phyloP scores from a whole-genome alignment of 2,113 vertebrate species.

The Camelus dromedarius region DNA sequence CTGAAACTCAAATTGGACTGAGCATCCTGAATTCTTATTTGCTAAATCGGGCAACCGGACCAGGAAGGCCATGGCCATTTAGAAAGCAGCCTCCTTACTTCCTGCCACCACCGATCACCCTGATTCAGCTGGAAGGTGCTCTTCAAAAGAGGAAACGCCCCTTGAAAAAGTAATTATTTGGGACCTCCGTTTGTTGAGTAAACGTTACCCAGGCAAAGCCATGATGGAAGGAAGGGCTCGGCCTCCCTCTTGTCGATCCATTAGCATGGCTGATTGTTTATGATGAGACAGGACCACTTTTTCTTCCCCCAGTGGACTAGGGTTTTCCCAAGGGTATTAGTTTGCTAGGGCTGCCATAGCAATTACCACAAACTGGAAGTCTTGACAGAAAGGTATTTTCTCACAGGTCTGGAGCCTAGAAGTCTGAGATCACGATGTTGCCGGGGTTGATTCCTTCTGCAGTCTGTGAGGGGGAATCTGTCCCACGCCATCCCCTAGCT shows the following conservation, averaged over 20 bases:
- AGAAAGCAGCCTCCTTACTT: not conserved
- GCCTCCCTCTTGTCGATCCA: not conserved
- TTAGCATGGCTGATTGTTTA: not conserved
- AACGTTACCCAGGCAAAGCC: not conserved
- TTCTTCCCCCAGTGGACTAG: constrained; percentile 19
- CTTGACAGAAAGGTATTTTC: not conserved
- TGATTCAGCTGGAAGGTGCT: not conserved
- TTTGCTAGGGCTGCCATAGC: not conserved
- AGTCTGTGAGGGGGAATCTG: not conserved
- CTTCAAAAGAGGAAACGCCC: not conserved
- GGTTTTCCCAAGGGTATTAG: not conserved
- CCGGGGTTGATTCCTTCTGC: not conserved
- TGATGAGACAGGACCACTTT: constrained; percentile 58
- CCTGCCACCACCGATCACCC: not conserved
- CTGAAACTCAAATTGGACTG: not conserved
- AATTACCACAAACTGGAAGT: not conserved
- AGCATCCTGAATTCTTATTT: not conserved
- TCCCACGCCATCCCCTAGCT: too few relatives aligned
- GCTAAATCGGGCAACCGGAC: not conserved
- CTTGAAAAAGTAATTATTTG: not conserved
- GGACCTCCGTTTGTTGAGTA: not conserved
- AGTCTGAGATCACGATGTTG: not conserved
- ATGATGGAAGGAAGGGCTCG: constrained; percentile 43
- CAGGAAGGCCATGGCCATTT: not conserved
- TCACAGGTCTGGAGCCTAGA: not conserved